Conservation (phyloP, 2,113 vertebrate species). For the Cisticola juncidis region DNA sequence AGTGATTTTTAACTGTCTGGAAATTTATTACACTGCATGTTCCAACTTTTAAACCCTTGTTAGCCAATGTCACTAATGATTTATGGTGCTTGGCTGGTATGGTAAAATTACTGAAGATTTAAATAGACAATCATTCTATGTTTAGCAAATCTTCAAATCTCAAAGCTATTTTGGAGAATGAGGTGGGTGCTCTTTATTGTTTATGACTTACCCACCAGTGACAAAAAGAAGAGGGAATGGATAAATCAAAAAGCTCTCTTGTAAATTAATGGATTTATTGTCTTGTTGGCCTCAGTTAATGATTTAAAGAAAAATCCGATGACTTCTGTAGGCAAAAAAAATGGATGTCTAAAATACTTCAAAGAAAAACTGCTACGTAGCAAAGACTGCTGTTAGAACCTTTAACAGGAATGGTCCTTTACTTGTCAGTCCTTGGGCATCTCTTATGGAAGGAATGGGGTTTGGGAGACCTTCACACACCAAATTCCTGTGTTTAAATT, state of each 20-base stretch:
- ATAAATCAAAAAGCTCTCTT: slow-evolving; percentile 56
- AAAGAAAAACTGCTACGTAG: not conserved
- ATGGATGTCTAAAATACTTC: not conserved
- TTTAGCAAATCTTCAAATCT: slow-evolving; percentile 87
- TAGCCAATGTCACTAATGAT: slow-evolving; percentile 90
- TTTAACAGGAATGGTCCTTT: not conserved
- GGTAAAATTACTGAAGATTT: slow-evolving; percentile 90
- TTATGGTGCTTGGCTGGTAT: slow-evolving; percentile 86
- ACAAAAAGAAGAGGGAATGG: slow-evolving; percentile 48
- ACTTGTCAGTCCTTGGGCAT: not conserved
- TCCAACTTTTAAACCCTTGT: slow-evolving; percentile 91
- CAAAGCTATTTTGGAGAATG: slow-evolving; percentile 82
- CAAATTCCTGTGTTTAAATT: not conserved
- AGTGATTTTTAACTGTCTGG: slow-evolving; percentile 99
- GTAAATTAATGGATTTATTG: slow-evolving; percentile 49
- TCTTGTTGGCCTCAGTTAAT: slow-evolving; percentile 2
- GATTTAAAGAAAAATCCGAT: slow-evolving; percentile 39
- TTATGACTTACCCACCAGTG: slow-evolving; percentile 70
- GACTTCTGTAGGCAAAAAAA: not conserved
- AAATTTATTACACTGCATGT: slow-evolving; percentile 98
- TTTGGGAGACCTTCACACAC: not conserved
- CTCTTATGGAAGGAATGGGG: not conserved
- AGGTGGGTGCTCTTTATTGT: slow-evolving; percentile 77
- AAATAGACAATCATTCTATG: slow-evolving; percentile 87
- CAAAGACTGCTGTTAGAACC: not conserved